Conservation (phyloP, 1,140 invertebrate genomes). For the Eulimnadia texana region DNA sequence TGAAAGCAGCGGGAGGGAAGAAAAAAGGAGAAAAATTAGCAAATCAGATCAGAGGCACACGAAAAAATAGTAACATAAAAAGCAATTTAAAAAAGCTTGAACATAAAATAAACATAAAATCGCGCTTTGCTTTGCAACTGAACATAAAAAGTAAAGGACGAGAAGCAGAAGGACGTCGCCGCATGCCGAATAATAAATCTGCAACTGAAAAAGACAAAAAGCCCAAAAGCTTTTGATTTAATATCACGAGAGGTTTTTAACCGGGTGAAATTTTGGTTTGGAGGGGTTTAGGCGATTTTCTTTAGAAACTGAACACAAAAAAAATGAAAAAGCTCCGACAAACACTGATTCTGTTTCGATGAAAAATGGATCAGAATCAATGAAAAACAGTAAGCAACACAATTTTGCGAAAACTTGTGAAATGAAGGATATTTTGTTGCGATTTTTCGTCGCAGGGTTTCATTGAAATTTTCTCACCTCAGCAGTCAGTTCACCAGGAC, state of each 20-base stretch:
- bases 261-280: too few species aligned
- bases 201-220: too few species aligned
- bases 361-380: too few species aligned
- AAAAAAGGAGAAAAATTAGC: slow-evolving; percentile 18
- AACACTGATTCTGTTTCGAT: too few species aligned
- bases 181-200: not conserved
- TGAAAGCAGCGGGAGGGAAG: slow-evolving; percentile 12
- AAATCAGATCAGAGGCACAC: slow-evolving; percentile 6
- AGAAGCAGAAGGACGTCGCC: slow-evolving; percentile 5
- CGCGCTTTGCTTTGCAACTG: too few species aligned
- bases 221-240: not conserved
- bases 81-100: slow-evolving; percentile 2
- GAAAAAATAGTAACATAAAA: slow-evolving; percentile 1
- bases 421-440: too few species aligned
- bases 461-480: slow-evolving; percentile 21
- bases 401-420: too few species aligned
- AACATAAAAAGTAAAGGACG: not conserved
- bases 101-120: not conserved
- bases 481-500: slow-evolving; percentile 18
- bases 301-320: too few species aligned
- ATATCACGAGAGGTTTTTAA: not conserved
- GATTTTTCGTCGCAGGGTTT: too few species aligned
- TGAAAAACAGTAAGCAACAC: too few species aligned
- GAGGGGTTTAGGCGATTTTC: too few species aligned
- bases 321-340: too few species aligned